Evolutionary conservation across 1,140 invertebrate genomes (phyloP), one percentile per base, ranked within the genome.

Genomic region (Heterodera carotae): DNA sequence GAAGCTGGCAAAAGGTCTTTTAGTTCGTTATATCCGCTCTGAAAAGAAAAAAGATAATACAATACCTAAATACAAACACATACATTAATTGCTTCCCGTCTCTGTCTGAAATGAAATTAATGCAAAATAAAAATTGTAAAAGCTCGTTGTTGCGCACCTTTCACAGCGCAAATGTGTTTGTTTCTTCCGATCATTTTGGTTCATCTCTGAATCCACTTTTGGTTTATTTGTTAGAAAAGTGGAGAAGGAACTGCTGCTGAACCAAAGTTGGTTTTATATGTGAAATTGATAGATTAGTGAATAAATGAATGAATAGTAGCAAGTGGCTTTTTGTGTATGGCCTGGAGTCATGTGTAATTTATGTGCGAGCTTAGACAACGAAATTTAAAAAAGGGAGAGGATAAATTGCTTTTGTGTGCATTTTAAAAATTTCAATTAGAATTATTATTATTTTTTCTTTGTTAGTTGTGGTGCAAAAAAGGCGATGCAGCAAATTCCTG

Each of bases 21-120:
- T 66, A 87, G 60, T n/a, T 87, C 85, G 48, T 56, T 80, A 80
- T 87, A 87, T 12, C 85, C 85, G 75, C 68, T 88, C 85, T 87
- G 69, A 75, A 85, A 75, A 5, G 12, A 33, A n/a, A n/a, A 77
- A 29, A 43, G 43, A 10, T 31, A 59, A 18, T 15, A 8, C 12
- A 76, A 36, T 77, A 77, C 25, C 10, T 71, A 12, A 25, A 69
- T 77, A 74, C 56, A n/a, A n/a, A n/a, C 76, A 74, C 80, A 80
- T 25, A 86, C 85, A 82, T 86, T 86, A 12, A 86, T 86, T 18
- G 85, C 85, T 68, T 86, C 85, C 27, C 85, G 68, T 34, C 85
- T 59, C 72, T 86, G 85, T 25, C 72, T 74, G 15, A 64, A 74
- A 74, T 22, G 10, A 59, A 66, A 66, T 4, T 8, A 29, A 18